Base-by-base conservation (phyloP, 2,888 invertebrate genomes). In the Calliopum simillimum region DNA sequence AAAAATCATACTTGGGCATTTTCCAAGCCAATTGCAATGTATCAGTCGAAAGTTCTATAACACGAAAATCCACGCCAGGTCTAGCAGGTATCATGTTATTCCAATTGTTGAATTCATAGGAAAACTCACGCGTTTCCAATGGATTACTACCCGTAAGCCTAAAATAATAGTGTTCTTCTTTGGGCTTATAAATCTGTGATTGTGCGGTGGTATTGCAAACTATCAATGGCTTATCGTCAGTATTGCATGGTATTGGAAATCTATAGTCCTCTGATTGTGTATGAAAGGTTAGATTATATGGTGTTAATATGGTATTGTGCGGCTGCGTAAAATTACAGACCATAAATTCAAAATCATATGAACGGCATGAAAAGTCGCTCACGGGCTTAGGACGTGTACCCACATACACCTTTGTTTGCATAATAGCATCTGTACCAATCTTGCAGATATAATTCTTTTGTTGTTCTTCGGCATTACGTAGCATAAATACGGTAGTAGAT, bases 251-350 rank as follows among this genome's bases (percentile, higher is more conserved):
- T 0, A 79, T 68, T 4, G 68, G 64, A 68, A 82, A 81, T 14
- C 49, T 67, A 14, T 75, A 68, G 8, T 76, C 76, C 2, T 72
- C 68, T 3, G 74, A 73, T 6, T 75, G 64, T 0, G 74, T 76
- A 49, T 72, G 71, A 61, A 77, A 83, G 59, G 78, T 79, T 4
- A 83, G 72, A 63, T 84, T 84, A 78, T 91, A 92, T 8, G 81
- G 83, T 0, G 92, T 92, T 21, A 76, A 74, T 13, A 92, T 85
- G 74, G 87, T 89, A 83, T 86, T 90, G 86, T 87, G 79, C 1
- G 90, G 90, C 58, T 88, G 87, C 0, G 88, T 89, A 92, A 95
- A 96, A 2, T 90, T 88, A 81, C 96, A 96, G 14, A 89, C 91
- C 76, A 96, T 86, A 77, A 89, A 89, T 66, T 92, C 89, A 86